phyloP scores from a whole-genome alignment of 2,888 invertebrate genomes.

The Anorthoa munda region DNA sequence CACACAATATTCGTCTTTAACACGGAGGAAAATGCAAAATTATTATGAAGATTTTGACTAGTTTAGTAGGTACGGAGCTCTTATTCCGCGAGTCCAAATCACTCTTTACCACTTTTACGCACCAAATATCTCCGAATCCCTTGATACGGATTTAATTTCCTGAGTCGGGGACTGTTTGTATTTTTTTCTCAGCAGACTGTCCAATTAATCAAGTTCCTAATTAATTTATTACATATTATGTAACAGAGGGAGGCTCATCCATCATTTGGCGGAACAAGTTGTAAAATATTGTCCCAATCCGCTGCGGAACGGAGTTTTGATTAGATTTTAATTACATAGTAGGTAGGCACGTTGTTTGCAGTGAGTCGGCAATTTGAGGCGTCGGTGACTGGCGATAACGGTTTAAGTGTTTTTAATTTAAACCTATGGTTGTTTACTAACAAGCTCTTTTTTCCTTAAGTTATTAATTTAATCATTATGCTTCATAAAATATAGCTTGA shows the following conservation, averaged over 20 bases:
- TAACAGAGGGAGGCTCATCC: slow-evolving; percentile 52
- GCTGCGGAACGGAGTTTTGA: slow-evolving; percentile 50
- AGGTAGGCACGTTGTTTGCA: slow-evolving; percentile 42
- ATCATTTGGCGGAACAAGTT: slow-evolving; percentile 64
- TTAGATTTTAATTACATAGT: slow-evolving; percentile 66
- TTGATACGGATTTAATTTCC: slow-evolving; percentile 21
- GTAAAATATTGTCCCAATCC: slow-evolving; percentile 64
- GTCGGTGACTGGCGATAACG: slow-evolving; percentile 9
- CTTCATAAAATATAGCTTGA: no score
- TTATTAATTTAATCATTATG: no score
- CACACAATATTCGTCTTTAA: no score
- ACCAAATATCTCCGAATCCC: neutral
- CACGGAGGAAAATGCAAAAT: no score
- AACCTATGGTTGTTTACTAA: neutral
- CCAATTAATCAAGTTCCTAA: slow-evolving; percentile 65
- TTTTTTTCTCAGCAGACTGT: slow-evolving; percentile 30
- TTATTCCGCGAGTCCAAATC: neutral
- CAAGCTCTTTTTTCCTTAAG: neutral
- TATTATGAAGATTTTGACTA: no score
- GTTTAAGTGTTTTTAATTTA: neutral
- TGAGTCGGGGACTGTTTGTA: slow-evolving; percentile 14
- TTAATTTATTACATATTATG: slow-evolving; percentile 62
- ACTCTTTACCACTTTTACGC: neutral
- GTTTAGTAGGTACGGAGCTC: neutral
- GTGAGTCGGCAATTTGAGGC: slow-evolving; percentile 19